Evolutionary conservation across 2,113 vertebrate genomes (phyloP).

Genomic region (Serinus canaria): DNA sequence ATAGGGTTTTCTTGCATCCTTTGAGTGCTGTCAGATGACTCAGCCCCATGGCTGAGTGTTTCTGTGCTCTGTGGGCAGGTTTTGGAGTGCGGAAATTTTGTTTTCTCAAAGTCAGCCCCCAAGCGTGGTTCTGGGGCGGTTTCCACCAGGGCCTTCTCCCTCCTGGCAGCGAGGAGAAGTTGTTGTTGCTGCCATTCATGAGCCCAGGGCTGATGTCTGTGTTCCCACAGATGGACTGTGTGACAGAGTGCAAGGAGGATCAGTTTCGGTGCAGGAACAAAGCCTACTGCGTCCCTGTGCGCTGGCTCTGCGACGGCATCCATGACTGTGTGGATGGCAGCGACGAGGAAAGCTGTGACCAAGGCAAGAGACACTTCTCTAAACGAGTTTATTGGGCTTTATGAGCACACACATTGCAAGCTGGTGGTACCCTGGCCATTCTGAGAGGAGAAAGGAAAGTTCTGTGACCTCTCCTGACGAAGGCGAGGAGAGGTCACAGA

Average conservation of each 20-base stretch:
- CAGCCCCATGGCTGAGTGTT: neutral
- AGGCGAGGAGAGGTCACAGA: too few relatives aligned
- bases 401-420: neutral
- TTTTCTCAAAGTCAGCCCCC: neutral
- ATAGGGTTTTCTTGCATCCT: neutral
- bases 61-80: neutral
- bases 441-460: neutral
- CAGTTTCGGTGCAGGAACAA: constrained; percentile 92
- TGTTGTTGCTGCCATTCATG: neutral
- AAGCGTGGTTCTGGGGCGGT: accelerated
- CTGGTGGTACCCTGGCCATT: neutral
- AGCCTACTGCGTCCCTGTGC: constrained; percentile 90
- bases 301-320: constrained; percentile 93
- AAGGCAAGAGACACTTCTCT: constrained; percentile 51
- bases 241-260: constrained; percentile 90
- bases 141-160: neutral
- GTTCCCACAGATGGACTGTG: constrained; percentile 85
- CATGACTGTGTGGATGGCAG: constrained; percentile 95
- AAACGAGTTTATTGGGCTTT: neutral
- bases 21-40: neutral
- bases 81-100: neutral
- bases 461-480: neutral
- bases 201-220: neutral
- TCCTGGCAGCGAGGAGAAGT: accelerated
- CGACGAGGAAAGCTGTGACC: constrained; percentile 90